These are phyloP conservation scores for Thryonomys swinderianus DNA, from an alignment of 2,113 vertebrate species.

Conservation along the genomic window DNA sequence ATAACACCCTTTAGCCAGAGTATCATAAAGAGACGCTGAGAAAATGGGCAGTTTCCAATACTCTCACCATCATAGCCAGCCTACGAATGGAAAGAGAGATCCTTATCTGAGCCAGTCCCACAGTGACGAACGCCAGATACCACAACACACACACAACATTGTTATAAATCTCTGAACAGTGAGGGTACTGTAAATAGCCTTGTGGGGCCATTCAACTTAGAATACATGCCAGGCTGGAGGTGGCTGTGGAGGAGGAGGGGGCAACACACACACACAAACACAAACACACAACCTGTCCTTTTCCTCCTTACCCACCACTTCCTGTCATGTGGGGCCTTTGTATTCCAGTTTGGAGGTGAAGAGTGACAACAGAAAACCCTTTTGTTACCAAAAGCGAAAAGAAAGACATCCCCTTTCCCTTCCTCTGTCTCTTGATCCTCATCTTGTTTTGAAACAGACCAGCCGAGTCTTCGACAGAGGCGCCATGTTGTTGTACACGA, in stretches of 20 bases:
- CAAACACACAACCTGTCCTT: not conserved
- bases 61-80: constrained; percentile 96
- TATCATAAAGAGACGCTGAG: constrained; percentile 98
- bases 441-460: not conserved
- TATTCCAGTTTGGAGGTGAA: not conserved
- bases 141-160: fast-evolving
- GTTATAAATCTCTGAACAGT: too few species aligned
- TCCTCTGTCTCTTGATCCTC: not conserved
- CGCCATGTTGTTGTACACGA: fast-evolving
- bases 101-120: not conserved
- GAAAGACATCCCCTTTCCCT: not conserved
- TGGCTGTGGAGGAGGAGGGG: fast-evolving
- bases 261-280: too few species aligned
- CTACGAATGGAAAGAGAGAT: constrained; percentile 79
- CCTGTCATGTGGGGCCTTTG: not conserved
- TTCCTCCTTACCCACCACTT: too few species aligned
- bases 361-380: fast-evolving
- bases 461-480: fast-evolving
- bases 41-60: constrained; percentile 97
- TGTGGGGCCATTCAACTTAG: not conserved
- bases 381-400: not conserved
- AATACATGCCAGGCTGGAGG: not conserved
- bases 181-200: fast-evolving
- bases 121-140: not conserved
- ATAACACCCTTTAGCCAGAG: constrained; percentile 98